Base-by-base conservation (phyloP, 1,140 invertebrate genomes). In the Brevipalpus yothersi region DNA sequence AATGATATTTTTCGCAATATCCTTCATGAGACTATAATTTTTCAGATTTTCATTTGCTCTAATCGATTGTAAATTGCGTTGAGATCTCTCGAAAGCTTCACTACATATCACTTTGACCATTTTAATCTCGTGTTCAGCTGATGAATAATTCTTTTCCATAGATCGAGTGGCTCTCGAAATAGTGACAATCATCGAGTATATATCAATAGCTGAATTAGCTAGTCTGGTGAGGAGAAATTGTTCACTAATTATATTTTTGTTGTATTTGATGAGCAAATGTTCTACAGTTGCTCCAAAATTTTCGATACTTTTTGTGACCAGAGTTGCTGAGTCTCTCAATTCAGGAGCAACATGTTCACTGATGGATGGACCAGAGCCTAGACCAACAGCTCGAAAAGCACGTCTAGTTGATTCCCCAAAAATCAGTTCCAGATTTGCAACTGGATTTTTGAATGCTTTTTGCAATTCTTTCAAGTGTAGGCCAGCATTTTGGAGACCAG, bases 241-340 rank as follows among this genome's bases (percentile, higher is more conserved):
- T 53, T 81, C 71, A 64, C 96, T 82, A 58, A 77, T 71, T 62
- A 96, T 84, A 68, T 77, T 78, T 70, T 84, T 86, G 15, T 86
- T 86, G 73, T 94, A 81, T 72, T 90, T 90, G n/a, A 89, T 79
- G 17, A 98, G 75, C 56, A 84, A 71, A 54, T 76, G 71, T 75
- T 97, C 92, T 41, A 94, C 81, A 15, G 79, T 75, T 65, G 80
- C 76, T 2, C 91, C 91, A 75, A 93, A 95, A 40, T 77, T 67
- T 67, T 82, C 80, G 59, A 92, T 79, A 62, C 77, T 21, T 58
- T 53, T 60, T 5, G 64, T 63, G 71, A 83, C 80, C 70, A 81
- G 72, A 59, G 74, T 72, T 53, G 83, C 82, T 62, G 78, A 78
- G 0, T 76, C 70, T 2, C 73, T 66, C 17, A 94, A 75, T 65